phyloP scores from a whole-genome alignment of 2,113 vertebrate genomes.

The Dryoscopus gambensis region DNA sequence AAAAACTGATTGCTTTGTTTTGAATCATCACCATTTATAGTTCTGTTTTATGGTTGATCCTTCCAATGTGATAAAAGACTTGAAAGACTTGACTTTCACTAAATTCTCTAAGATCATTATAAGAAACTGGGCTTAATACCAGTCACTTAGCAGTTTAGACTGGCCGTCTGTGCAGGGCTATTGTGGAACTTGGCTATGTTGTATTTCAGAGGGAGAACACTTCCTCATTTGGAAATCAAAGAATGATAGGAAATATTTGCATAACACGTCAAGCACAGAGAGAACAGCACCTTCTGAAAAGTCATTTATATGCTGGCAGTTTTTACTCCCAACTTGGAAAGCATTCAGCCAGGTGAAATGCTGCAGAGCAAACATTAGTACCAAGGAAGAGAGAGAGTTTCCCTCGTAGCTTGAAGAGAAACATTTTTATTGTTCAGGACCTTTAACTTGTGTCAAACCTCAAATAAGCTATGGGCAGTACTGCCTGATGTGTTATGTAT shows the following conservation, averaged over 20 bases:
- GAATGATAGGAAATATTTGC: background rate
- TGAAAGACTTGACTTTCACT: background rate
- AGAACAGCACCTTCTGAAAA: background rate
- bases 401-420: background rate
- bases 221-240: background rate
- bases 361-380: background rate
- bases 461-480: background rate
- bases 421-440: background rate
- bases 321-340: background rate
- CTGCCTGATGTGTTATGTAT: rapidly evolving
- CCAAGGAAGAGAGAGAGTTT: background rate
- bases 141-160: background rate
- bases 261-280: background rate
- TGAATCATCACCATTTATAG: background rate
- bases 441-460: background rate
- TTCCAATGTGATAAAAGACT: background rate
- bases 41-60: background rate
- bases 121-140: background rate
- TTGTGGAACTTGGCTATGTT: background rate
- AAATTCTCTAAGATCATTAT: background rate
- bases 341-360: background rate
- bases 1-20: rapidly evolving
- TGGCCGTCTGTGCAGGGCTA: background rate
- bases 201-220: background rate
- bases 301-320: background rate